phyloP scores from a whole-genome alignment of 2,888 invertebrate genomes.

The Pandemis cinnamomeana region DNA sequence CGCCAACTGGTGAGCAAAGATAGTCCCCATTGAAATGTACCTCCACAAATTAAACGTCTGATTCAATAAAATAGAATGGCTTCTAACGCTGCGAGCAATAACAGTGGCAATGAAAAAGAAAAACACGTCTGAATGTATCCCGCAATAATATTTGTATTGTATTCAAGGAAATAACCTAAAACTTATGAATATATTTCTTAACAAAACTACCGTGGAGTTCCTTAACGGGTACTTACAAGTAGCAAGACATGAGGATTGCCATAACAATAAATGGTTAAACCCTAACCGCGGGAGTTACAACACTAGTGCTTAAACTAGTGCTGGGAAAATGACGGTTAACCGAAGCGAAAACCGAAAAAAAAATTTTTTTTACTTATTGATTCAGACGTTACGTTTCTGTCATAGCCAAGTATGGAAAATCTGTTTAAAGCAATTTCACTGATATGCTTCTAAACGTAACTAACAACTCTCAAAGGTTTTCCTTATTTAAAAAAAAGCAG shows the following conservation, averaged over 20 bases:
- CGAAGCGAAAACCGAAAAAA: neutral
- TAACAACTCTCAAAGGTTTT: too few relatives aligned
- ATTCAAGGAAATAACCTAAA: neutral
- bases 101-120: neutral
- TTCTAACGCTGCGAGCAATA: too few relatives aligned
- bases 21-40: too few relatives aligned
- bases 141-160: constrained; percentile 3
- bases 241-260: constrained; percentile 30
- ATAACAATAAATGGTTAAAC: constrained; percentile 37
- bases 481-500: too few relatives aligned
- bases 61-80: too few relatives aligned
- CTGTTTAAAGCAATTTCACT: too few relatives aligned
- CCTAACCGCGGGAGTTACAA: constrained; percentile 22
- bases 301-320: constrained; percentile 34
- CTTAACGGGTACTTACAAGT: constrained; percentile 29
- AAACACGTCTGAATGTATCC: neutral
- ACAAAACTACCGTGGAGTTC: constrained; percentile 18
- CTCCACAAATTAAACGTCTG: too few relatives aligned
- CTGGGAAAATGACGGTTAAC: neutral
- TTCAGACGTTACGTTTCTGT: too few relatives aligned
- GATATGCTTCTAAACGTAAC: too few relatives aligned
- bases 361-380: neutral
- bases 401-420: too few relatives aligned
- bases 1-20: too few relatives aligned
- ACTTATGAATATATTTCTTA: constrained; percentile 26